These are phyloP conservation scores for Rhizomys pruinosus DNA, from an alignment of 2,113 vertebrate species.

Conservation along the genomic window DNA sequence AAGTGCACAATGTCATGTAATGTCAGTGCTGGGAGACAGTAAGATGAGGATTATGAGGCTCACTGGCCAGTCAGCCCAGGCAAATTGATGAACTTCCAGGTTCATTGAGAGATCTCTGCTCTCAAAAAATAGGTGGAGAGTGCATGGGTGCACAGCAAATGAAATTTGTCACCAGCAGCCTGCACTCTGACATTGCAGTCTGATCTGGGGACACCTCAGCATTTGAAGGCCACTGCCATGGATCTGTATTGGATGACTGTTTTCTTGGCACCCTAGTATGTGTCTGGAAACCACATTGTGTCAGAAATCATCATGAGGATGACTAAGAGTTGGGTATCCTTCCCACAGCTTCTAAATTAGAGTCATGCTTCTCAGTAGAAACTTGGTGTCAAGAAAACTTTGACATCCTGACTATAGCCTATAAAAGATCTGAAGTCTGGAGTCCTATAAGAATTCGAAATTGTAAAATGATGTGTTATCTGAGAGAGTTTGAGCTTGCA, in stretches of 20 bases:
- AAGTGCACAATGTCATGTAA: background rate
- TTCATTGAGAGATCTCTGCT: background rate
- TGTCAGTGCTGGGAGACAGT: background rate
- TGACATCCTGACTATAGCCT: background rate
- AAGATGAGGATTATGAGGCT: background rate
- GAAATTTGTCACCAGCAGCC: background rate
- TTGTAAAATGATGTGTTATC: background rate
- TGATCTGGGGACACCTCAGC: background rate
- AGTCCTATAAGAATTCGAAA: constrained; percentile 24
- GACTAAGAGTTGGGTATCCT: background rate
- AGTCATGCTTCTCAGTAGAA: background rate
- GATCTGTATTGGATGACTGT: background rate
- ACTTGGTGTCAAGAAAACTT: background rate
- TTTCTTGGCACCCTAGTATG: background rate
- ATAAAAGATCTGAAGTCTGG: background rate
- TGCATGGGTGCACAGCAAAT: background rate
- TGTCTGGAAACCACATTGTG: background rate
- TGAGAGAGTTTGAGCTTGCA: background rate
- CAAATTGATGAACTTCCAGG: background rate
- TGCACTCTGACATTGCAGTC: accelerated
- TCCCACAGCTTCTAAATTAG: background rate
- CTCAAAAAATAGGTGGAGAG: background rate
- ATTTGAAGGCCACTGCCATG: background rate
- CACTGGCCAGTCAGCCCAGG: background rate
- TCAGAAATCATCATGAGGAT: background rate